These are phyloP conservation scores for Andrena flavipes DNA, from an alignment of 2,888 invertebrate genomes.

Conservation along the genomic window DNA sequence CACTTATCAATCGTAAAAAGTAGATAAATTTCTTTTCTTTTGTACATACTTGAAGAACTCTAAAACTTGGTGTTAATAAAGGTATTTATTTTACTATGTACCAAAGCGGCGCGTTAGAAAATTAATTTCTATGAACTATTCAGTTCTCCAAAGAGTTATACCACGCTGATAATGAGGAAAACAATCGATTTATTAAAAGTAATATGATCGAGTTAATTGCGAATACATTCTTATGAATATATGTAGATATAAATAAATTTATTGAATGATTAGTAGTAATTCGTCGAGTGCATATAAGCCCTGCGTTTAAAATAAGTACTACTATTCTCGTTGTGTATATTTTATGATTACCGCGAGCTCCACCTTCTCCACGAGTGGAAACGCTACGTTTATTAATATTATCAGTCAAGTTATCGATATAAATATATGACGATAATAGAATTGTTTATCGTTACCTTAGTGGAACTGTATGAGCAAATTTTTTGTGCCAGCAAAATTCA, in stretches of 20 bases:
- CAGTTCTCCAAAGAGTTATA: neutral
- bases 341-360: neutral
- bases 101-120: neutral
- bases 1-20: slow-evolving; percentile 73
- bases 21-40: neutral
- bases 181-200: slow-evolving; percentile 6
- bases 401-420: slow-evolving; percentile 26
- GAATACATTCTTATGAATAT: slow-evolving; percentile 24
- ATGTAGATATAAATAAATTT: neutral
- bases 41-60: neutral
- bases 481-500: slow-evolving; percentile 40
- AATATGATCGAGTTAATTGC: slow-evolving; percentile 8
- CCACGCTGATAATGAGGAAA: neutral
- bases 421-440: slow-evolving; percentile 32
- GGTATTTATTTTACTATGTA: neutral
- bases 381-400: slow-evolving; percentile 15
- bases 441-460: slow-evolving; percentile 1
- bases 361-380: neutral
- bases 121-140: neutral
- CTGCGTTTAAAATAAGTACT: slow-evolving; percentile 36
- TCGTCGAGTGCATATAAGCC: slow-evolving; percentile 25
- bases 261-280: neutral
- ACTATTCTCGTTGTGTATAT: slow-evolving; percentile 15
- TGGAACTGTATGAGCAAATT: slow-evolving; percentile 9
- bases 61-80: slow-evolving; percentile 5